phyloP scores from a whole-genome alignment of 2,888 invertebrate genomes.

The Cryptophagus acutangulus region DNA sequence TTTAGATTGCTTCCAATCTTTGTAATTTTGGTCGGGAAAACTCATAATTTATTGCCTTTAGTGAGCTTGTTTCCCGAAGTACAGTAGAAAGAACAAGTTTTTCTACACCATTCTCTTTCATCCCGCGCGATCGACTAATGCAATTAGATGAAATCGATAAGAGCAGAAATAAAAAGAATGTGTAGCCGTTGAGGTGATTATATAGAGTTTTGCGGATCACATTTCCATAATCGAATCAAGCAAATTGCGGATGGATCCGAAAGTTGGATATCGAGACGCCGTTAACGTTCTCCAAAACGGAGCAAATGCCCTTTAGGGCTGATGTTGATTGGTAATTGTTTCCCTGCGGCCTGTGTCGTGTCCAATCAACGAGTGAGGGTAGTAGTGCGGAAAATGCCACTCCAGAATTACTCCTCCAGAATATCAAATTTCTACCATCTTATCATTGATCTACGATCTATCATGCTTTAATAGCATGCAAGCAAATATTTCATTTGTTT shows the following conservation, averaged over 20 bases:
- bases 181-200: conserved; percentile 1
- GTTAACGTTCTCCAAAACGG: conserved; percentile 23
- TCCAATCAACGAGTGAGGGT: conserved; percentile 47
- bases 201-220: conserved; percentile 33
- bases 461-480: too few species aligned
- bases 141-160: too few species aligned
- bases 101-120: too few species aligned
- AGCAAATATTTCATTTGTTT: too few species aligned
- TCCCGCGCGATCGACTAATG: too few species aligned
- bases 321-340: conserved; percentile 43
- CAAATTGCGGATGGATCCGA: conserved; percentile 31
- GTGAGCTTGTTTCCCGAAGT: conserved; percentile 22
- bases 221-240: conserved; percentile 44
- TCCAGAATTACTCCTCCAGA: conserved; percentile 41
- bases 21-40: conserved; percentile 46
- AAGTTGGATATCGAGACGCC: conserved; percentile 14
- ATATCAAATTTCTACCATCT: too few species aligned
- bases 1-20: conserved; percentile 46
- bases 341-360: conserved; percentile 42
- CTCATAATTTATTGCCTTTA: conserved; percentile 44
- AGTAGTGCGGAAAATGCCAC: conserved; percentile 48
- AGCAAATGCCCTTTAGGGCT: conserved; percentile 32
- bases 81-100: not conserved
- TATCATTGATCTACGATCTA: too few species aligned
- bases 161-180: too few species aligned